Percentiles rank a stretch among this genome's conserved stretches.
These are phyloP conservation scores for Oreotrochilus melanogaster DNA, from an alignment of 2,113 vertebrate genomes.

Conservation along the genomic window DNA sequence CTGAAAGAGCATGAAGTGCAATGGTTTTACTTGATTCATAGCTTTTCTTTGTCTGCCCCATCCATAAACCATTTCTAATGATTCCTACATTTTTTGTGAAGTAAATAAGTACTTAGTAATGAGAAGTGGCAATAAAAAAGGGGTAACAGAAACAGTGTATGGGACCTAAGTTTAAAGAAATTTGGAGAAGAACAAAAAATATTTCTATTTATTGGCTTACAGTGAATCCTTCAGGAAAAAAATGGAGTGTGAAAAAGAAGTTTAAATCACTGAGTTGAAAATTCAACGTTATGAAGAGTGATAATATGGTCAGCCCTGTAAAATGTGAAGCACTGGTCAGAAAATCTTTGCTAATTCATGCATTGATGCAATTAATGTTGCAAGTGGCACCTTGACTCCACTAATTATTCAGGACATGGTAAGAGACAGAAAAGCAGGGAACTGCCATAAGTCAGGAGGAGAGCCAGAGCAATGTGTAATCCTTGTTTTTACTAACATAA, in stretches of 20 bases:
- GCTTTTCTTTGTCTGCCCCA: not conserved
- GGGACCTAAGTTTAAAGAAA: not conserved
- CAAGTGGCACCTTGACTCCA: not conserved
- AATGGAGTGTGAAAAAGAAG: not conserved
- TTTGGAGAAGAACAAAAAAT: not conserved
- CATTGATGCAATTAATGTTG: not conserved
- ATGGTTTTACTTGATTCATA: not conserved
- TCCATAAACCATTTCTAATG: not conserved
- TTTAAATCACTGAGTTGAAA: not conserved
- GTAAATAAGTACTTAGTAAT: not conserved
- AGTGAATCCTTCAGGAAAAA: not conserved
- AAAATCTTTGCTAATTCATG: not conserved
- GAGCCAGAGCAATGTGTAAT: not conserved
- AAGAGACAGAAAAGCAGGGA: not conserved
- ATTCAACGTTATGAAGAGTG: not conserved
- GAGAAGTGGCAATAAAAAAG: not conserved
- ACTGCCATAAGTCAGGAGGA: not conserved
- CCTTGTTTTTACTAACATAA: slow-evolving; percentile 5
- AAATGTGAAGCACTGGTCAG: not conserved
- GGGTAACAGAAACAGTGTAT: not conserved
- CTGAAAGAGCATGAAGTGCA: not conserved
- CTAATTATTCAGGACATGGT: not conserved
- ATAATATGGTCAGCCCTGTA: not conserved
- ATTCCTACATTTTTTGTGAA: not conserved
- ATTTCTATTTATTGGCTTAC: not conserved